Base-by-base conservation (phyloP, 2,888 invertebrate genomes). In the Ochropacha duplaris region DNA sequence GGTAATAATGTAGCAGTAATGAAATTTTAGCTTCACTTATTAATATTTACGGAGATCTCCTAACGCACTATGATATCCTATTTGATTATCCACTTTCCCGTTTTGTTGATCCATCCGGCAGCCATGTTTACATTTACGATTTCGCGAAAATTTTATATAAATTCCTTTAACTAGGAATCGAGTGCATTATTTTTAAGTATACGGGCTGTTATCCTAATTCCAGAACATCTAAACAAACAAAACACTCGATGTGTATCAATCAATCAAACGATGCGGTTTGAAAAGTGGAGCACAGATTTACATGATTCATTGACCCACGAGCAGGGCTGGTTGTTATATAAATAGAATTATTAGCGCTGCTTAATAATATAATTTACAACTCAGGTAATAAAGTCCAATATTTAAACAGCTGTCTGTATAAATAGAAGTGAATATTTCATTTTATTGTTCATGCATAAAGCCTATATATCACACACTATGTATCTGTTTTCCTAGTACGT, bases 211-310 rank as follows among this genome's bases (percentile, higher is more conserved):
- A 62, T 62, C 55, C 64, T 52, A 55, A 28, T 54, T 61, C 44
- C 44, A 55, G 54, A 36, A 54, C 49, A 49, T 52, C 49, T 62
- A 64, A 57, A 65, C 62, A 76, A 75, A 75, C 71, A 74, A 65
- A 64, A 57, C 69, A 64, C 73, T 76, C 60, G 72, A 67, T 56
- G 56, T 56, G 56, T 49, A 28, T 61, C 63, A 55, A 65, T 74
- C 66, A 67, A 72, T 66, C 65, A 68, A 55, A 22, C 31, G 52
- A 4, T 31, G 31, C 14, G 52, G 16, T 44, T 16, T 50, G 16
- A 50, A 50, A 31, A 49, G 24, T 54, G 44, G 60, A 60, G 50
- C 54, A 54, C 56, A 49, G 60, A 64, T 65, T n/a, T 71, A 71
- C 68, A 31, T 49, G 61, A 59, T 70, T 59, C 65, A 54, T 59